Percentiles rank a stretch among this genome's conserved stretches.
These are phyloP conservation scores for Mustelus asterias DNA, from an alignment of 2,113 vertebrate genomes.

Conservation along the genomic window DNA sequence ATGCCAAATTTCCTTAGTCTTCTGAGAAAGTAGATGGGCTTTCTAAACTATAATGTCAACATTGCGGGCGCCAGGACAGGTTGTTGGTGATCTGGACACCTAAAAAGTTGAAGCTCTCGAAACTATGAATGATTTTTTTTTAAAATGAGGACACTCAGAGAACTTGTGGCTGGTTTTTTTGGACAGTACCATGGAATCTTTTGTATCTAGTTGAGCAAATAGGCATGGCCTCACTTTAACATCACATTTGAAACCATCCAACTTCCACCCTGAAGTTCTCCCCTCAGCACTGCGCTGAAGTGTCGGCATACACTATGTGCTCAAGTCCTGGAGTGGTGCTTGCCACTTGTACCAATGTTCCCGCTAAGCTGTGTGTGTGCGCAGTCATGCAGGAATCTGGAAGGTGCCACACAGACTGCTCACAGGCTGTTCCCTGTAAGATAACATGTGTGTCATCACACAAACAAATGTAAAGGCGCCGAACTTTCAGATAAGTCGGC, in stretches of 20 bases:
- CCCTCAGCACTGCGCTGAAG: neutral
- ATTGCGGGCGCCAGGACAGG: no score
- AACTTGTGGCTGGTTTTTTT: neutral
- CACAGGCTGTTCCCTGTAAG: neutral
- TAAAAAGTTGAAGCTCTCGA: no score
- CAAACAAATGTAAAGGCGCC: neutral
- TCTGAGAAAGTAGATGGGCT: no score
- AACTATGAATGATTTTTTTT: no score
- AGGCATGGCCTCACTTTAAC: neutral
- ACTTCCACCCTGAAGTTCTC: neutral
- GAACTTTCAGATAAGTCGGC: neutral
- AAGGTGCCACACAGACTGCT: neutral
- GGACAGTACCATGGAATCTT: neutral
- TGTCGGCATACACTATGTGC: neutral
- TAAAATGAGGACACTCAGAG: neutral
- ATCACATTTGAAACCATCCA: neutral
- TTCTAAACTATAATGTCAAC: no score
- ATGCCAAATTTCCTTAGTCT: no score
- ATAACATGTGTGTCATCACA: neutral
- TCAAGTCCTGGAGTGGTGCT: neutral
- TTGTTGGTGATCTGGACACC: no score
- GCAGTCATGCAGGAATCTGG: neutral
- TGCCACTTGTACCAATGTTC: neutral
- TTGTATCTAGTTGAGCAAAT: neutral
- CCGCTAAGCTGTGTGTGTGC: neutral